Base-by-base conservation (phyloP, 2,113 vertebrate genomes). In the Sterrhoptilus dennistouni region DNA sequence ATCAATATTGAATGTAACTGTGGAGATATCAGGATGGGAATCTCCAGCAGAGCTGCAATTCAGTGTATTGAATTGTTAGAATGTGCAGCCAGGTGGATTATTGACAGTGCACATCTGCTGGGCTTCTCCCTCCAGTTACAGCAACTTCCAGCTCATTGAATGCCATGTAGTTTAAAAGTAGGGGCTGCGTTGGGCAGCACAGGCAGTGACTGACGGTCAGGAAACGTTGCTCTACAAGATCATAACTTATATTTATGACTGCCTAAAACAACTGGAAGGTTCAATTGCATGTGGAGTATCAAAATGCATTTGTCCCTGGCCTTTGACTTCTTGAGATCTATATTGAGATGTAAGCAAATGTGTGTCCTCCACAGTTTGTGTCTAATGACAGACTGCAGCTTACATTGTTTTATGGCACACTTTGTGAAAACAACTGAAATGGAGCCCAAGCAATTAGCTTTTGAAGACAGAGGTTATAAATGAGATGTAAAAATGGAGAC, bases 151-250 rank as follows among this genome's bases (percentile, higher is more conserved):
- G 25, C 47, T 64, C 54, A 3, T 2, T 93, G 63, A 61, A 19
- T 33, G 31, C 15, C 9, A 1, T 5, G 0, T 3, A 10, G 18
- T 36, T 38, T 42, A 29, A 38, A 76, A 68, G 35, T 2, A 50
- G 45, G 6, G 14, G 3, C 33, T 61, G 40, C 18, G 9, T 20
- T 78, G 76, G 27, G 27, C 17, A 60, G 57, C 57, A 40, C 27
- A 71, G 13, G 28, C 21, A 31, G 33, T 47, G 42, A 36, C 35
- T 86, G 59, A 25, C 14, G 35, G 27, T 5, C 29, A 8, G 36
- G 60, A 83, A 42, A 36, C 19, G 11, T 33, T 85, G 70, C 29
- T 54, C 14, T 86, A 3, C 5, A 24, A n/a, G 28, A n/a, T 77
- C 25, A 6, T 79, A 28, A 44, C 10, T 80, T 83, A 8, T 1